Evolutionary conservation across 2,113 vertebrate species (phyloP), one percentile per base, ranked within the genome.

Genomic region (Labrus mixtus): DNA sequence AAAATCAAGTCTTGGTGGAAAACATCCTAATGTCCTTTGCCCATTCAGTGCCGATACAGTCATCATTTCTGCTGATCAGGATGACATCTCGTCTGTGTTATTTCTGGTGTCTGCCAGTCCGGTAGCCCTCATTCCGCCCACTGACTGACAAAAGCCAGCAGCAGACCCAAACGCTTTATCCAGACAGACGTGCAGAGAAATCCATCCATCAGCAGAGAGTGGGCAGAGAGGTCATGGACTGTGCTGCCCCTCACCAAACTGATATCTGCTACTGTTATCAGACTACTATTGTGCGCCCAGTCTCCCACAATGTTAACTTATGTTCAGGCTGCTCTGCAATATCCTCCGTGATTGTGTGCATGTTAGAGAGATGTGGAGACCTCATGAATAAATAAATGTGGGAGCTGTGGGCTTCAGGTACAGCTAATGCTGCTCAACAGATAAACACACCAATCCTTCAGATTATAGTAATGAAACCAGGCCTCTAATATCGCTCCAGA

Each of bases 1-100:
- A 59, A 2, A 8, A 7, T 8, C 56, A 58, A 46, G 17, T 70
- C 46, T 55, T 51, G 25, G 16, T 66, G 73, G 25, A 77, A 37
- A 2, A 16, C 20, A 19, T 59, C 75, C 56, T 60, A 58, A 29
- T 55, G 53, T 57, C n/a, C 23, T 19, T 36, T 54, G 62, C 53
- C 64, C 63, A 43, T 68, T 85, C 58, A 48, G 73, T 85, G 65
- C 61, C 15, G 65, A 82, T 78, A 62, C 69, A 70, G 68, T 83
- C 75, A 59, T 79, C 63, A 43, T 80, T 90, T 81, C 60, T 82
- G 85, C 87, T 89, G 83, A 86, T 87, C 86, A 43, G 79, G 66
- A 76, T 83, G 84, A 84, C 84, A 88, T 81, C 72, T 56, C 71
- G 86, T 83, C 89, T 92, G 87, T 90, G 91, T 90, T 91, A 77